Percentiles rank a stretch among this genome's conserved stretches.
phyloP scores from a whole-genome alignment of 2,888 invertebrate species.

The Brenthis ino region DNA sequence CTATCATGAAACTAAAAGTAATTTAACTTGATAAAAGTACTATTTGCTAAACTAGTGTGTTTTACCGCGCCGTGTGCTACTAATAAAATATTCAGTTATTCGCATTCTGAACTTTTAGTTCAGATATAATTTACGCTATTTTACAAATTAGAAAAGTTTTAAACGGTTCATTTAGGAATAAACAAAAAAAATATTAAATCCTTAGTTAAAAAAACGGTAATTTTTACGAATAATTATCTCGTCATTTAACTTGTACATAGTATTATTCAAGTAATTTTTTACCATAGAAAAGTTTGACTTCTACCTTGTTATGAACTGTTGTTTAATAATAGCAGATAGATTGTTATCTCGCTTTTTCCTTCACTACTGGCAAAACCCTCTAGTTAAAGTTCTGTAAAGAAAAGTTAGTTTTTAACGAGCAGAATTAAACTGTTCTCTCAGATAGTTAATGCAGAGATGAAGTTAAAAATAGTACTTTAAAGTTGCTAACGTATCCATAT shows the following conservation, averaged over 20 bases:
- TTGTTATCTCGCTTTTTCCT: background rate
- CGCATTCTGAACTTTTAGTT: slow-evolving; percentile 52
- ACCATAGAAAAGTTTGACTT: background rate
- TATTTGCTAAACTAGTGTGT: slow-evolving; percentile 63
- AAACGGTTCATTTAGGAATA: slow-evolving; percentile 41
- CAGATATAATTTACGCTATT: slow-evolving; percentile 57
- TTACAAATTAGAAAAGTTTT: slow-evolving; percentile 52
- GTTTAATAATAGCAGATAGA: background rate
- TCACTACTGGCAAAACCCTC: slow-evolving; percentile 2
- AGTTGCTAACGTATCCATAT: slow-evolving; percentile 5
- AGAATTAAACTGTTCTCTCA: slow-evolving; percentile 18
- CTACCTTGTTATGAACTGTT: background rate
- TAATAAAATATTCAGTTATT: slow-evolving; percentile 65
- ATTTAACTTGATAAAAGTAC: slow-evolving; percentile 65
- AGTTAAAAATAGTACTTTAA: slow-evolving; percentile 10
- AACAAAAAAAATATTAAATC: slow-evolving; percentile 18
- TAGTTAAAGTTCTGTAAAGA: slow-evolving; percentile 2
- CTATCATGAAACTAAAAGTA: slow-evolving; percentile 57
- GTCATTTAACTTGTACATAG: too few species aligned
- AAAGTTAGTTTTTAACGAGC: slow-evolving; percentile 19
- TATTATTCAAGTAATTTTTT: background rate
- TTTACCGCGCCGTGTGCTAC: slow-evolving; percentile 49
- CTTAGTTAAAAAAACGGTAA: background rate
- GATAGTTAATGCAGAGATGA: slow-evolving; percentile 10
- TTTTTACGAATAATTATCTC: too few species aligned